Evolutionary conservation across 1,140 invertebrate species (phyloP).

Genomic region (Saccostrea cuccullata): DNA sequence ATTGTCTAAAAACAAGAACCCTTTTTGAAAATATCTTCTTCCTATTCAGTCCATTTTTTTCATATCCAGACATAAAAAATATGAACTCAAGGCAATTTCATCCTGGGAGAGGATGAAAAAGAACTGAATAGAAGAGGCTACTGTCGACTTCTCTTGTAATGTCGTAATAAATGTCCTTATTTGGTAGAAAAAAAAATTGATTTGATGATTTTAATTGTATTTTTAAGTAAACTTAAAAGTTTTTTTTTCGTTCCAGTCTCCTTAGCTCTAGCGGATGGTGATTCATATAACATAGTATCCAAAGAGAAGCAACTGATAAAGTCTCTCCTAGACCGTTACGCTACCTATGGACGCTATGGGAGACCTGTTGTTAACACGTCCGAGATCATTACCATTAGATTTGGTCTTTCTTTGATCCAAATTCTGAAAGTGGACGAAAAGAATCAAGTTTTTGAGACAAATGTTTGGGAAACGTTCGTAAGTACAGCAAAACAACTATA

Average conservation of each 20-base stretch:
- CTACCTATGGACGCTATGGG: constrained; percentile 72
- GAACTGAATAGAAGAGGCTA: too few species aligned
- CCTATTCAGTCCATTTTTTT: too few species aligned
- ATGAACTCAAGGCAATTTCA: too few species aligned
- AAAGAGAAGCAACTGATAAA: constrained; percentile 78
- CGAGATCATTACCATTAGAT: constrained; percentile 74
- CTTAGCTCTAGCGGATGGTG: not conserved
- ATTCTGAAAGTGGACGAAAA: constrained; percentile 78
- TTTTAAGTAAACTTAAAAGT: too few species aligned
- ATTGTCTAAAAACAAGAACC: too few species aligned
- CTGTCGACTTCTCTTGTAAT: too few species aligned
- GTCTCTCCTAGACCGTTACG: constrained; percentile 75
- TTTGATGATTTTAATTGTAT: too few species aligned
- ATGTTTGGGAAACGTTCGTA: constrained; percentile 77
- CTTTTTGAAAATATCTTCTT: too few species aligned
- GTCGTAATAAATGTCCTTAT: too few species aligned
- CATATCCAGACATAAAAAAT: too few species aligned
- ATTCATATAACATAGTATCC: constrained; percentile 62
- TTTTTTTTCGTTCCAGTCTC: not conserved
- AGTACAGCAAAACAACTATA: constrained; percentile 52
- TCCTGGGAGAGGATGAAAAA: too few species aligned
- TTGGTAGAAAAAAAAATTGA: too few species aligned
- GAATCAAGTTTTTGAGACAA: constrained; percentile 78
- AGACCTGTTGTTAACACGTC: constrained; percentile 75
- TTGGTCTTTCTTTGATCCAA: constrained; percentile 77